These are phyloP conservation scores for Eugnorisma glareosa DNA, from an alignment of 2,888 invertebrate genomes.

Conservation along the genomic window DNA sequence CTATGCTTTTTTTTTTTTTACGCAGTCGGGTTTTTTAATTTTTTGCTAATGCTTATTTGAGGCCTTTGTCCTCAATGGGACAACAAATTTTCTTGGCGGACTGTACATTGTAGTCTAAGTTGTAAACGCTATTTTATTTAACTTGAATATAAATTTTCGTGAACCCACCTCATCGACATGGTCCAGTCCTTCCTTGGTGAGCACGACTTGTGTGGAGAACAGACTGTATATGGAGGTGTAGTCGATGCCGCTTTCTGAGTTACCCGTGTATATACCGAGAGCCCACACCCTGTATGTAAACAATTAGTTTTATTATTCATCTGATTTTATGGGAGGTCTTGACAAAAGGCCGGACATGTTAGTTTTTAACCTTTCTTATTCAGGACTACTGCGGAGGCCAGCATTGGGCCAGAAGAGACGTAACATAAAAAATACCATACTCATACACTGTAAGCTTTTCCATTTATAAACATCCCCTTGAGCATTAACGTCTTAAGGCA, in stretches of 20 bases:
- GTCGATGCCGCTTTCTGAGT: conserved; percentile 94
- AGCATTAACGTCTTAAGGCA: too few species aligned
- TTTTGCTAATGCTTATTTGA: too few species aligned
- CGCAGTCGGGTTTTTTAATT: too few species aligned
- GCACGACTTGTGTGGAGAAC: conserved; percentile 93
- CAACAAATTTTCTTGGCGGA: not conserved
- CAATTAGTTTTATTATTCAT: not conserved
- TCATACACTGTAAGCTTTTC: too few species aligned
- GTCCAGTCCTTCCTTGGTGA: conserved; percentile 94
- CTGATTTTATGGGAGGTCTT: not conserved
- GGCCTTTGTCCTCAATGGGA: too few species aligned
- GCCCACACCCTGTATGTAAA: conserved; percentile 92
- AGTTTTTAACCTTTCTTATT: not conserved
- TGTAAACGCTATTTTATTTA: not conserved
- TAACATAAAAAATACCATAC: not conserved
- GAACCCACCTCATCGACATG: conserved; percentile 91
- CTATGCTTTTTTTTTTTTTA: too few species aligned
- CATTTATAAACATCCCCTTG: not conserved
- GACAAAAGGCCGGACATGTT: not conserved
- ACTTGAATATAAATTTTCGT: not conserved
- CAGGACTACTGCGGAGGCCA: not conserved
- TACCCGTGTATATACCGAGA: conserved; percentile 93
- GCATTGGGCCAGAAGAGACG: not conserved
- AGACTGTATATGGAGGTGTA: conserved; percentile 94
- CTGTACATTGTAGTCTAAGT: not conserved